phyloP scores from a whole-genome alignment of 2,113 vertebrate species.

The Lichenostomus cassidix region DNA sequence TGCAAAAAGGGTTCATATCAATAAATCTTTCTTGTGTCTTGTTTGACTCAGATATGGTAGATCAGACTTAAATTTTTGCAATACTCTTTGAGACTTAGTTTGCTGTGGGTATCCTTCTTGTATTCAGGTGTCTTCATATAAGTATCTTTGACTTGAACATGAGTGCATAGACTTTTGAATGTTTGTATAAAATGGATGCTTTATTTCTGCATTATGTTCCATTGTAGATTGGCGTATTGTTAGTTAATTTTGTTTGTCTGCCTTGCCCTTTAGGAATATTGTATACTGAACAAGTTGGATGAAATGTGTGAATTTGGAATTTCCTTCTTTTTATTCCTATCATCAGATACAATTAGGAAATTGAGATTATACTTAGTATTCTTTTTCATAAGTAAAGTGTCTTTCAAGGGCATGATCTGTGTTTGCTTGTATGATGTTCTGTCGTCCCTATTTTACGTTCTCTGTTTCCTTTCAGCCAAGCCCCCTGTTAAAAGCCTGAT shows the following conservation, averaged over 20 bases:
- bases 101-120: not conserved
- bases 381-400: not conserved
- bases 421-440: accelerated
- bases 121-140: not conserved
- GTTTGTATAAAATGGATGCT: not conserved
- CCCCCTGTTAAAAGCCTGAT: too few relatives aligned
- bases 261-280: not conserved
- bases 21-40: not conserved
- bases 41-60: not conserved
- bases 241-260: not conserved
- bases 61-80: not conserved
- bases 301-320: not conserved
- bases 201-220: not conserved
- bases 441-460: not conserved
- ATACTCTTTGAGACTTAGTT: not conserved
- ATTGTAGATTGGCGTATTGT: accelerated
- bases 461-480: not conserved
- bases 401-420: not conserved
- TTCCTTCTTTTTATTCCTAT: not conserved
- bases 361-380: not conserved
- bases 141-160: not conserved
- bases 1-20: not conserved
- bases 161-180: not conserved
- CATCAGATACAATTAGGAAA: not conserved
- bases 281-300: not conserved